Evolutionary conservation across 2,888 invertebrate species (phyloP), one percentile per base, ranked within the genome.

Genomic region (Platycheirus rosarum): DNA sequence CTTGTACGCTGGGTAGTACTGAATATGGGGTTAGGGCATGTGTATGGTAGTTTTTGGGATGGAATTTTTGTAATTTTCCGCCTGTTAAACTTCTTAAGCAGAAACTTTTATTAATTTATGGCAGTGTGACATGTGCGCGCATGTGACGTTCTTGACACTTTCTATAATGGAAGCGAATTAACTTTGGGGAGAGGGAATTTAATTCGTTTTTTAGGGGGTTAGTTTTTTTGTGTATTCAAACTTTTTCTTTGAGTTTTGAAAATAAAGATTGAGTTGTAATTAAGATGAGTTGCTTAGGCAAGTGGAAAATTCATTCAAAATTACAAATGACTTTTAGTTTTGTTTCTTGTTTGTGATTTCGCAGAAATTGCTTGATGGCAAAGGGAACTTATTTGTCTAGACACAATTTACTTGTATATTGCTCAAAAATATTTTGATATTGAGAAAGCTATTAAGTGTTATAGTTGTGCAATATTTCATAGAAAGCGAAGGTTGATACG

Each of bases 51-150:
- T 82, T 77, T 77, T 82, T 55, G 66, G 74, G 42, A 73, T 62
- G 68, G 71, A 77, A 82, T 82, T 82, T 82, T 82, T 65, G 82
- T 82, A 82, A 82, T 82, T 82, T 82, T 82, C 82, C 82, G 82
- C 82, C 82, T 82, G 82, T 82, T 82, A 82, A 82, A 77, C 82
- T 73, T 73, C 77, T 82, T 82, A 71, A 82, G 82, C 71, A 68
- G 63, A 71, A 82, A 82, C 46, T 77, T 77, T 55, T 68, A 73
- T 77, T 82, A 82, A 82, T 82, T 82, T 77, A 76, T 82, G 71
- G 73, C 71, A 63, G 37, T 63, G 77, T 82, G 77, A 82, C 77
- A 82, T 82, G 82, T 73, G 82, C 82, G 82, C 71, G 77, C 77
- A 77, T 77, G 82, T 82, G 77, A 82, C 82, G 68, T 71, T 77